These are phyloP conservation scores for Dromiciops gliroides DNA, from an alignment of 2,113 vertebrate species.

Conservation along the genomic window DNA sequence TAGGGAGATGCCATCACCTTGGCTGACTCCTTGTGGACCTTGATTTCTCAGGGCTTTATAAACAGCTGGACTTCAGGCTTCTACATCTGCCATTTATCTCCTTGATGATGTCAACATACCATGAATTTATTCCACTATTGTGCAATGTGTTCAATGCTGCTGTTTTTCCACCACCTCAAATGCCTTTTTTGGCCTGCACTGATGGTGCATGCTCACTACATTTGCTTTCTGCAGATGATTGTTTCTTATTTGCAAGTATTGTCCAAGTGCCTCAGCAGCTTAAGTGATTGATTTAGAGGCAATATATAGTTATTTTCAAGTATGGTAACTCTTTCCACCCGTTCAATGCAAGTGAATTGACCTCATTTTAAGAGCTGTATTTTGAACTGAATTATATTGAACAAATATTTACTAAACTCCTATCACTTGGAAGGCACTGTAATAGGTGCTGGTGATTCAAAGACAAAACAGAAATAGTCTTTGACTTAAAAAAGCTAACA, in stretches of 20 bases:
- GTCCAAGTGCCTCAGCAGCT: neutral
- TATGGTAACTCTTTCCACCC: neutral
- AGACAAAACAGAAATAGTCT: neutral
- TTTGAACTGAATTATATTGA: neutral
- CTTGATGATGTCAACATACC: neutral
- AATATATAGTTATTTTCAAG: neutral
- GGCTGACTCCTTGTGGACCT: too few relatives aligned
- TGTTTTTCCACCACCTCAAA: neutral
- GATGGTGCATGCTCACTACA: neutral
- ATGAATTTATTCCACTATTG: neutral
- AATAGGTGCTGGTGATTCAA: neutral
- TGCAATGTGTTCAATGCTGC: neutral
- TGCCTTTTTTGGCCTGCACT: neutral
- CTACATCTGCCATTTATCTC: neutral
- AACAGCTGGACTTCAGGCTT: neutral
- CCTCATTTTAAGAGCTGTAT: neutral
- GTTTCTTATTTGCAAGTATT: neutral
- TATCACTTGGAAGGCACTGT: neutral
- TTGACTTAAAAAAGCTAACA: neutral
- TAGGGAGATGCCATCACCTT: neutral
- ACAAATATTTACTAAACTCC: neutral
- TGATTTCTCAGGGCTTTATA: neutral
- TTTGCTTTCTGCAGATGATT: neutral
- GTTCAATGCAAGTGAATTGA: neutral
- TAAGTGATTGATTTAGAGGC: neutral